Evolutionary conservation across 2,888 invertebrate genomes (phyloP), one percentile per base, ranked within the genome.

Genomic region (Hetaerina titia): DNA sequence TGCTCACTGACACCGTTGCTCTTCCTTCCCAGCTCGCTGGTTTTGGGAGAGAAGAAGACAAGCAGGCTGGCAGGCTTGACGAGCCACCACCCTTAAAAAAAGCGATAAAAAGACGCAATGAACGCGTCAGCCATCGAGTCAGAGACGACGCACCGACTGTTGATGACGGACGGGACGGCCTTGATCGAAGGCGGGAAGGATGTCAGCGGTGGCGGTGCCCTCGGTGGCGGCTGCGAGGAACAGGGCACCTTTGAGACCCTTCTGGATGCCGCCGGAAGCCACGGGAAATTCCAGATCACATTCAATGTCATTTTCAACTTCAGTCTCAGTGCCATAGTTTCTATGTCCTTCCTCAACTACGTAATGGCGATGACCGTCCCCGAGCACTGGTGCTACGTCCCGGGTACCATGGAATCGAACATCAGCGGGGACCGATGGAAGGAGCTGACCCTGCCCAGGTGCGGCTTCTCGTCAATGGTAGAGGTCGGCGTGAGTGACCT

Each of bases 331-430:
- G 96, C 97, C 94, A 96, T 97, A 58, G 96, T 97, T 1, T 97
- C 97, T 57, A 97, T 97, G 96, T 96, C 97, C 60, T 97, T 97
- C 95, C 97, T 97, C 96, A 97, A 97, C 96, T 96, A 97, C 17
- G 97, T 97, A 64, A 96, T 97, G 96, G 97, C 97, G 56, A 96
- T 97, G 95, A 97, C 97, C 95, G 97, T 97, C 94, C 97, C 97
- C 8, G 97, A 97, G 90, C 97, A 97, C 96, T 97, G 97, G 97
- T 98, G 98, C 95, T 96, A 96, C 94, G 97, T 97, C 25, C 97
- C 97, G 1, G 97, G 97, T 58, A 96, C 97, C 92, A 97, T 97
- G 89, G 95, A 95, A 7, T 97, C 97, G 22, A 97, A 97, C 96
- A 96, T 96, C 87, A 96, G 97, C 0, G n/a, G 96, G 17, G 96